phyloP scores from a whole-genome alignment of 2,888 invertebrate genomes.

The Mythimna impura region DNA sequence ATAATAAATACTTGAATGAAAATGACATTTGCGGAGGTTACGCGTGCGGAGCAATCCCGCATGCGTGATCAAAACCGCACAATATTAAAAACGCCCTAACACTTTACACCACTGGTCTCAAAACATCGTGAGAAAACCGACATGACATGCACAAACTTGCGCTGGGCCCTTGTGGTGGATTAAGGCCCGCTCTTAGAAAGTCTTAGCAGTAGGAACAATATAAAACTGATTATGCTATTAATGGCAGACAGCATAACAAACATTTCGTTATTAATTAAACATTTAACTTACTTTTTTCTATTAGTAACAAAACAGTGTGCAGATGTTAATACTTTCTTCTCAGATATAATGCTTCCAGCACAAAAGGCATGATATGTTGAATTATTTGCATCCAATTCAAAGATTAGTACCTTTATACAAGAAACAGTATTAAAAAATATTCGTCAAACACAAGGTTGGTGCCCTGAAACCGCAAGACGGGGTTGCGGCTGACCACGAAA shows the following conservation, averaged over 20 bases:
- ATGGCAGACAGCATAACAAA: neutral
- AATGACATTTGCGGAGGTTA: too few relatives aligned
- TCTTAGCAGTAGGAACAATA: neutral
- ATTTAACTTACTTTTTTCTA: slow-evolving; percentile 72
- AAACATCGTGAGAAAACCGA: too few relatives aligned
- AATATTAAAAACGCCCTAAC: too few relatives aligned
- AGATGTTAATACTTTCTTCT: slow-evolving; percentile 73
- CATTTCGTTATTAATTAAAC: neutral
- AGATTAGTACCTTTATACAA: slow-evolving; percentile 73
- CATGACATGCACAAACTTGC: too few relatives aligned
- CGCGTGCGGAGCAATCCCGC: too few relatives aligned
- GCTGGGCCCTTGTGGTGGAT: too few relatives aligned
- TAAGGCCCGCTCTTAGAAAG: too few relatives aligned
- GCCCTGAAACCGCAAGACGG: neutral
- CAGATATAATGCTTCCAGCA: slow-evolving; percentile 77
- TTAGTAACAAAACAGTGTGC: slow-evolving; percentile 80
- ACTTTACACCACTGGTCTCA: too few relatives aligned
- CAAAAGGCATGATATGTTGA: slow-evolving; percentile 75
- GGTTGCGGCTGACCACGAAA: neutral
- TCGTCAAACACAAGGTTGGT: neutral
- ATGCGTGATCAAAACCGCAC: too few relatives aligned
- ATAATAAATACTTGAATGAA: too few relatives aligned
- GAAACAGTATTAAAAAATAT: neutral
- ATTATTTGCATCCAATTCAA: slow-evolving; percentile 52
- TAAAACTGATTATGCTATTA: neutral